Percentiles rank a stretch among this genome's conserved stretches.
phyloP scores from a whole-genome alignment of 2,113 vertebrate species.

The Planiliza haematocheilus region DNA sequence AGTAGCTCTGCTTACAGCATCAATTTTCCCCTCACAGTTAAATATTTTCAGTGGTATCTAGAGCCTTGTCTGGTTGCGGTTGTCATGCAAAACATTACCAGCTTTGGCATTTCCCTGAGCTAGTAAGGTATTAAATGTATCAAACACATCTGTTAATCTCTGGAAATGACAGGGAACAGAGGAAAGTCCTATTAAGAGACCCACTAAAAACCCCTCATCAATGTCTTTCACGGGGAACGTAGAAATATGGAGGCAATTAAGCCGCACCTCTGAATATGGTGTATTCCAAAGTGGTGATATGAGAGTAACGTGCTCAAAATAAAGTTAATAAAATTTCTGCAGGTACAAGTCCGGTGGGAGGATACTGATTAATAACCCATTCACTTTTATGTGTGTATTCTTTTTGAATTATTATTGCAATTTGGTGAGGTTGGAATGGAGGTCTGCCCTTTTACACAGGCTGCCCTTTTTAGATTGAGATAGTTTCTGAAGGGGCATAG shows the following conservation, averaged over 20 bases:
- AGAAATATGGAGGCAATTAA: conserved; percentile 71
- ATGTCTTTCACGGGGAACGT: conserved; percentile 55
- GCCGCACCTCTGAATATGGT: conserved; percentile 40
- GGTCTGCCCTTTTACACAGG: conserved; percentile 22
- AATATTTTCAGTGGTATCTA: conserved; percentile 55
- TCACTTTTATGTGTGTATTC: conserved; percentile 68
- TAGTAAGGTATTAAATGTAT: conserved; percentile 56
- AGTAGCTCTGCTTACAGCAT: conserved; percentile 66
- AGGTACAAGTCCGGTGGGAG: conserved; percentile 61
- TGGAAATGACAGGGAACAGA: conserved; percentile 41
- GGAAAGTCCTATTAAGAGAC: conserved; percentile 56
- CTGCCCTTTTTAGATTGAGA: conserved; percentile 43
- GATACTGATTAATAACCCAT: conserved; percentile 71
- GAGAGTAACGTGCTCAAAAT: conserved; percentile 68
- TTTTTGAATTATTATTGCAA: conserved; percentile 74
- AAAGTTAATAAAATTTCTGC: conserved; percentile 74
- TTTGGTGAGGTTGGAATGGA: conserved; percentile 47
- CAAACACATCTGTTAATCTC: conserved; percentile 65
- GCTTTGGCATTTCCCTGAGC: conserved; percentile 40
- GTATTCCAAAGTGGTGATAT: conserved; percentile 51
- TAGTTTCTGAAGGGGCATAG: conserved; percentile 26
- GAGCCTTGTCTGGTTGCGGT: conserved; percentile 45
- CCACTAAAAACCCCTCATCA: conserved; percentile 59
- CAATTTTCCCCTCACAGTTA: conserved; percentile 50
- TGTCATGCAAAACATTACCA: conserved; percentile 49